These are phyloP conservation scores for Elymnias hypermnestra DNA, from an alignment of 1,140 invertebrate genomes.

Conservation along the genomic window DNA sequence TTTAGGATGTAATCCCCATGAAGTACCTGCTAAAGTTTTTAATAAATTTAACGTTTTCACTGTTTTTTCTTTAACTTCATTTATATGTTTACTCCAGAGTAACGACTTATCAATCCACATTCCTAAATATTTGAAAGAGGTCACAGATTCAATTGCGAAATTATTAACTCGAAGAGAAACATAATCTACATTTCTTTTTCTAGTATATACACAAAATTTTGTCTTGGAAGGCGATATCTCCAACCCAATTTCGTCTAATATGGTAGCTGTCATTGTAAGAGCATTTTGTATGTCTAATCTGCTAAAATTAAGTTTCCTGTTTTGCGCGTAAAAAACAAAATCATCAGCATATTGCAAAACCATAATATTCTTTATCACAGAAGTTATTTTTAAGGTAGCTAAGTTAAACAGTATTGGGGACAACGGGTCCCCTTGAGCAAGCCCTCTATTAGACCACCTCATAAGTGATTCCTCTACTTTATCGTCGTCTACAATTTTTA, in stretches of 20 bases:
- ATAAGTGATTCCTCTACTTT: neutral
- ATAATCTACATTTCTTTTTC: slow-evolving; percentile 3
- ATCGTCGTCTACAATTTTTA: slow-evolving; percentile 15
- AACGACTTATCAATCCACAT: slow-evolving; percentile 22
- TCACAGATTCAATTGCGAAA: neutral
- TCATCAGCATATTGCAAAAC: slow-evolving; percentile 32
- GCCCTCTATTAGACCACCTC: slow-evolving; percentile 21
- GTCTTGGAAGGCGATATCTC: slow-evolving; percentile 21
- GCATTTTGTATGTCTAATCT: slow-evolving; percentile 10
- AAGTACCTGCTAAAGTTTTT: slow-evolving; percentile 16
- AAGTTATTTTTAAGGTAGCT: slow-evolving; percentile 16
- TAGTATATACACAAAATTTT: slow-evolving; percentile 22
- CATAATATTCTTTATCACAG: slow-evolving; percentile 7
- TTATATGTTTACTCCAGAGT: slow-evolving; percentile 23
- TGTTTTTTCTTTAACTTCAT: slow-evolving; percentile 11
- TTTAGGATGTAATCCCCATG: slow-evolving; percentile 23
- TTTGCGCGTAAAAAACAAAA: slow-evolving; percentile 16
- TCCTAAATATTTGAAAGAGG: slow-evolving; percentile 21
- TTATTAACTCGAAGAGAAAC: neutral
- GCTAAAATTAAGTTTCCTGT: slow-evolving; percentile 7
- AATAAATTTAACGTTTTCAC: slow-evolving; percentile 9
- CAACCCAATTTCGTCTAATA: slow-evolving; percentile 19
- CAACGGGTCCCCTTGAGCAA: slow-evolving; percentile 30
- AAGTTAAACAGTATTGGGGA: slow-evolving; percentile 34
- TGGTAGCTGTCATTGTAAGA: slow-evolving; percentile 2